phyloP scores from a whole-genome alignment of 2,888 invertebrate species.

The Endomychus coccineus region DNA sequence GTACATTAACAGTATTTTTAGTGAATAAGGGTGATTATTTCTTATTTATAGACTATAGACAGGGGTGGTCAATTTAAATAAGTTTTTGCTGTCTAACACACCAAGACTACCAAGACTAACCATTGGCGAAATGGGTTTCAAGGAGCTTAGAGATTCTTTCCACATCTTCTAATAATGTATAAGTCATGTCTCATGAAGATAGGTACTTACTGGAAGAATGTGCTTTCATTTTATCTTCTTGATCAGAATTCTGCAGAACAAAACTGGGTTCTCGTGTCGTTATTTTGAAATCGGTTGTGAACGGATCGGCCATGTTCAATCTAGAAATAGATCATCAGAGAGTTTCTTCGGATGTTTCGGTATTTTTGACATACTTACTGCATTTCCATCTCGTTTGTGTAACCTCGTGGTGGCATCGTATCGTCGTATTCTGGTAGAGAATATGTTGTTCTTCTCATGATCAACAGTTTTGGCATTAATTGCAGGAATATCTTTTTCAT shows the following conservation, averaged over 20 bases:
- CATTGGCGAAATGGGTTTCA: too few relatives aligned
- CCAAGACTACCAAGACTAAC: too few relatives aligned
- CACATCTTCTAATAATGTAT: too few relatives aligned
- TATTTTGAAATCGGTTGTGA: slow-evolving; percentile 43
- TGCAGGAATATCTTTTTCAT: slow-evolving; percentile 84
- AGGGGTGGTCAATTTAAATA: too few relatives aligned
- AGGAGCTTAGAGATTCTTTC: too few relatives aligned
- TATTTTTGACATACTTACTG: slow-evolving; percentile 49
- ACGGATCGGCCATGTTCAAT: slow-evolving; percentile 41
- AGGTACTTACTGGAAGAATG: slow-evolving; percentile 42
- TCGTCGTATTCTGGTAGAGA: slow-evolving; percentile 79
- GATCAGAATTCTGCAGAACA: slow-evolving; percentile 39
- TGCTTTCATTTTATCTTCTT: slow-evolving; percentile 41
- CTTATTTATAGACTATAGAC: too few relatives aligned
- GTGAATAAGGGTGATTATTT: too few relatives aligned
- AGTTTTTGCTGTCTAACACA: too few relatives aligned
- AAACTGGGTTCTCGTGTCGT: slow-evolving; percentile 42
- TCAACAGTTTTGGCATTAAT: slow-evolving; percentile 82
- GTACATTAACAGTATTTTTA: too few relatives aligned
- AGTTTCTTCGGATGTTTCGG: not conserved
- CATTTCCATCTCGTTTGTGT: slow-evolving; percentile 75
- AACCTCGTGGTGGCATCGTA: slow-evolving; percentile 69
- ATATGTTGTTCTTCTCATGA: slow-evolving; percentile 87
- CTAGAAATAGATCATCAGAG: slow-evolving; percentile 21
- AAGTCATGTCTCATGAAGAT: too few relatives aligned